Evolutionary conservation across 2,888 invertebrate species (phyloP), one percentile per base, ranked within the genome.

Genomic region (Sminthurinus aureus): DNA sequence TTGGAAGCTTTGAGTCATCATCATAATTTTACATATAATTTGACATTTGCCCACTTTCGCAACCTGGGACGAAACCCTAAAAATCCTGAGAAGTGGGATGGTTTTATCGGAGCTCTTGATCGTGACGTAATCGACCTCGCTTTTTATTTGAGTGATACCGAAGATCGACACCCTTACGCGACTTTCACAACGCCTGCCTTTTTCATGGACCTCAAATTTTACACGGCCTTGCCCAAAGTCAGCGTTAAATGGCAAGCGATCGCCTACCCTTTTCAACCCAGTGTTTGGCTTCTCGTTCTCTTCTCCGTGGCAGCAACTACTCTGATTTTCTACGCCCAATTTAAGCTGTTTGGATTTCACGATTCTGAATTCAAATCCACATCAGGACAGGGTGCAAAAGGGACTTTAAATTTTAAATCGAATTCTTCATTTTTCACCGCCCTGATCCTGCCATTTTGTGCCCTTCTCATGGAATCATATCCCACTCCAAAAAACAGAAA

Each of bases 161-260:
- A 15, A 18, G 58, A 13, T 0, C 58, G 58, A 0, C 15, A 58
- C 18, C 58, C 58, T 0, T 58, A 58, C 58, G 58, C 58, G 9
- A 18, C 13, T 2, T 58, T 58, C 9, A 58, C 58, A 13, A 58
- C 58, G 9, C 2, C 2, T 18, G 2, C 9, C 58, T 0, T 26
- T 11, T n/a, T 18, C 12, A 0, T 24, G 1, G 15, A 22, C 18
- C 12, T 79, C 15, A 26, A 20, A 13, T 79, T 79, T 20, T 79
- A 26, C 26, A 66, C 38, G 9, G 38, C 79, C 1, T 15, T 64
- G 6, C 79, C 79, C 6, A 1, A 79, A n/a, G 26, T 38, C 18
- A 24, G 58, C 4, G 15, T 79, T 9, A 67, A 79, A 26, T 79
- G 79, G 79, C n/a, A 67, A 15, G 79, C 64, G 24, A 64, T 79